A percentile compares a stretch with the other conserved stretches of the same genome.
Conservation (phyloP, 1,140 invertebrate genomes). For the Dendrolimus kikuchii region DNA sequence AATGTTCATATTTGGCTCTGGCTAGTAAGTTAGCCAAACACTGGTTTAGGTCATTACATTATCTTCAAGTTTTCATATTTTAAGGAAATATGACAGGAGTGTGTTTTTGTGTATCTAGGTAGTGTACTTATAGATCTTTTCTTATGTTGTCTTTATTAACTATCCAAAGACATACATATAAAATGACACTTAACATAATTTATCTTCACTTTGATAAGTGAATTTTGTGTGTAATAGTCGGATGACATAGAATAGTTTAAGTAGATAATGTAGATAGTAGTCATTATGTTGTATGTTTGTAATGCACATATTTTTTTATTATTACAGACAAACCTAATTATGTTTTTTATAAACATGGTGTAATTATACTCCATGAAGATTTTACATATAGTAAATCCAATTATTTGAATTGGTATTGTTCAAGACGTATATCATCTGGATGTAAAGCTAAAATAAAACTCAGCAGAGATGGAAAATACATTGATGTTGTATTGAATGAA, state of each 20-base stretch:
- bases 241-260: not conserved
- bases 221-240: too few relatives aligned
- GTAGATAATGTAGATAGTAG: not conserved
- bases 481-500: not conserved
- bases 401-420: slow-evolving; percentile 14
- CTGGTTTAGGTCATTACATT: too few relatives aligned
- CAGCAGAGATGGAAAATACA: slow-evolving; percentile 1
- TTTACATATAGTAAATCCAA: slow-evolving; percentile 11
- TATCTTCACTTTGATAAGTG: too few relatives aligned
- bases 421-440: not conserved
- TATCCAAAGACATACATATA: too few relatives aligned
- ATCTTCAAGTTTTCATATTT: too few relatives aligned
- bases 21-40: too few relatives aligned
- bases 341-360: slow-evolving; percentile 5
- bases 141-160: too few relatives aligned
- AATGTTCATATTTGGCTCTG: too few relatives aligned
- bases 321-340: slow-evolving; percentile 4
- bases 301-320: not conserved
- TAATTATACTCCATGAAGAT: slow-evolving; percentile 7
- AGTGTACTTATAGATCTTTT: too few relatives aligned
- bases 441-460: slow-evolving; percentile 12
- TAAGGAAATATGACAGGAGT: too few relatives aligned
- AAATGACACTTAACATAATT: too few relatives aligned
- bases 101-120: too few relatives aligned
- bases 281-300: not conserved